These are phyloP conservation scores for Calypte anna DNA, from an alignment of 2,113 vertebrate species.

Conservation along the genomic window DNA sequence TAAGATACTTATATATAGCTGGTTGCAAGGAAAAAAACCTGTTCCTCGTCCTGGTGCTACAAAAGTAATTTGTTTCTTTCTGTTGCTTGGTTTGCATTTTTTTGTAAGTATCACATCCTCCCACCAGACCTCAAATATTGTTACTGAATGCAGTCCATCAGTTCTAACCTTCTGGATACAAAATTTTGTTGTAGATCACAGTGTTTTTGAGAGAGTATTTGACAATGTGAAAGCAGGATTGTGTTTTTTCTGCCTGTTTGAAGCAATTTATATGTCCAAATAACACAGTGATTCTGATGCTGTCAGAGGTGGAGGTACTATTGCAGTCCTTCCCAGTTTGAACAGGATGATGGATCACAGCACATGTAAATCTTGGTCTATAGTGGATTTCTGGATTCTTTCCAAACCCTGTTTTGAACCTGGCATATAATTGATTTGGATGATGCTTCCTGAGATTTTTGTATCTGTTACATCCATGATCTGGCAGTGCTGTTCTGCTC, in stretches of 20 bases:
- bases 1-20: neutral
- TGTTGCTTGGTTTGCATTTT: neutral
- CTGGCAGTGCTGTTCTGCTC: neutral
- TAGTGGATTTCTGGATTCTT: neutral
- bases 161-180: neutral
- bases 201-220: neutral
- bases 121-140: neutral
- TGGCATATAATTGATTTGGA: neutral
- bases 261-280: neutral
- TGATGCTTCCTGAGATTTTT: neutral
- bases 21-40: neutral
- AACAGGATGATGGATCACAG: conserved; percentile 23
- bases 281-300: neutral
- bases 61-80: neutral
- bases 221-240: neutral
- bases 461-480: neutral
- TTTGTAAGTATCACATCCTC: neutral
- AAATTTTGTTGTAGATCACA: neutral
- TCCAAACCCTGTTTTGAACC: neutral
- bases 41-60: neutral
- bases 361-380: neutral
- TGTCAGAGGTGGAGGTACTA: neutral
- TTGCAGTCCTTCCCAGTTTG: neutral
- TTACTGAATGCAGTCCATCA: neutral
- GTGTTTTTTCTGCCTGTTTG: neutral